These are phyloP conservation scores for Alloplasta piceator DNA, from an alignment of 2,888 invertebrate genomes.

Conservation along the genomic window DNA sequence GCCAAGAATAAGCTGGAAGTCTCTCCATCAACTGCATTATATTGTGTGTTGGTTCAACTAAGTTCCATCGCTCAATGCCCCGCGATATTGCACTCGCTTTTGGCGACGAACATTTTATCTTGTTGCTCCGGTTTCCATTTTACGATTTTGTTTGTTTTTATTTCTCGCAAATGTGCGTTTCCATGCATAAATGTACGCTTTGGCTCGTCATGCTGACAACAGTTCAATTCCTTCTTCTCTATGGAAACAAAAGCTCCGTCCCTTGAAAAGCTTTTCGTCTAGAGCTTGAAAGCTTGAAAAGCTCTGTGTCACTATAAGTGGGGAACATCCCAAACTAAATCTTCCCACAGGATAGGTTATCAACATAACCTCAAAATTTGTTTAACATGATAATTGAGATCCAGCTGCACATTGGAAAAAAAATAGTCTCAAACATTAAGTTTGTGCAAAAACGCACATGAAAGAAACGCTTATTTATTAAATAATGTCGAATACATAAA, in stretches of 20 bases:
- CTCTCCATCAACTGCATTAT: constrained; percentile 79
- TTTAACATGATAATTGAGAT: too few relatives aligned
- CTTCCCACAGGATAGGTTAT: too few relatives aligned
- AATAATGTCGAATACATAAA: too few relatives aligned
- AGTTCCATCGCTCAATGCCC: constrained; percentile 52
- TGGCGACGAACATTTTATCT: constrained; percentile 53
- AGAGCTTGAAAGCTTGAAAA: too few relatives aligned
- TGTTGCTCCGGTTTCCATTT: constrained; percentile 54
- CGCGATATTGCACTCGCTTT: constrained; percentile 76
- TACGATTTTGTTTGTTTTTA: constrained; percentile 30
- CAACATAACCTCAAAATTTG: too few relatives aligned
- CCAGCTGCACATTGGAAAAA: too few relatives aligned
- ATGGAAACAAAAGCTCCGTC: not conserved
- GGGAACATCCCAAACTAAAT: too few relatives aligned
- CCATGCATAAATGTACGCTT: constrained; percentile 57
- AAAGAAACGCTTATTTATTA: too few relatives aligned
- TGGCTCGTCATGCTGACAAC: constrained; percentile 54
- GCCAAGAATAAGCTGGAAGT: constrained; percentile 81
- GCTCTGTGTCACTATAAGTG: too few relatives aligned
- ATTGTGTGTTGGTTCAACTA: constrained; percentile 76
- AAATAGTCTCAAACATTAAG: too few relatives aligned
- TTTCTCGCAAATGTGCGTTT: constrained; percentile 1
- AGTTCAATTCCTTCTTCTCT: constrained; percentile 17
- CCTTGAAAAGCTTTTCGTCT: not conserved
- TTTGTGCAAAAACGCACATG: too few relatives aligned